These are phyloP conservation scores for Xiphophorus maculatus DNA, from an alignment of 2,113 vertebrate genomes.

Conservation along the genomic window DNA sequence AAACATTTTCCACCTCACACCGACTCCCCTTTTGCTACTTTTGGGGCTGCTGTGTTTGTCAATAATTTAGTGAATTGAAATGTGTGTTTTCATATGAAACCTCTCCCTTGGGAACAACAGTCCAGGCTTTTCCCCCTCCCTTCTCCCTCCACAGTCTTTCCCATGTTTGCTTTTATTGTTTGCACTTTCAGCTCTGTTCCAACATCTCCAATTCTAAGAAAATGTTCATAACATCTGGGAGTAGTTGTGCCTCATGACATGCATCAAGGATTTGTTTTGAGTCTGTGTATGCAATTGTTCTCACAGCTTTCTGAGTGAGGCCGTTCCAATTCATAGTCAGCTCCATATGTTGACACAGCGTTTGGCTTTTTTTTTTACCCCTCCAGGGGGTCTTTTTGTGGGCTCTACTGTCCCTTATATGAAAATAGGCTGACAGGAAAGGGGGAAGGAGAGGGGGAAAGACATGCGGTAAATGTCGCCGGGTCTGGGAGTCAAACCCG, in stretches of 20 bases:
- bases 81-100: slow-evolving; percentile 60
- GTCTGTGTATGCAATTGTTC: neutral
- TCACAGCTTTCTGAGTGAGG: too few relatives aligned
- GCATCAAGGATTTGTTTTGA: slow-evolving; percentile 29
- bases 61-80: slow-evolving; percentile 67
- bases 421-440: too few relatives aligned
- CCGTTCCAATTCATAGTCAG: too few relatives aligned
- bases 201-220: neutral
- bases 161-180: slow-evolving; percentile 28
- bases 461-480: too few relatives aligned
- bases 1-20: slow-evolving; percentile 14
- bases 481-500: too few relatives aligned
- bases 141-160: neutral
- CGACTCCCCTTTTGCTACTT: neutral
- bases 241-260: neutral
- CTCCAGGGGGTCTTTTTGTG: too few relatives aligned
- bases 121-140: slow-evolving; percentile 31
- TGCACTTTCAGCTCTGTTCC: slow-evolving; percentile 25
- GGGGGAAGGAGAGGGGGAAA: too few relatives aligned
- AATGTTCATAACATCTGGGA: slow-evolving; percentile 32
- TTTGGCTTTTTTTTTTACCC: too few relatives aligned
- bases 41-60: slow-evolving; percentile 16
- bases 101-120: slow-evolving; percentile 50
- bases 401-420: too few relatives aligned
- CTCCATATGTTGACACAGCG: too few relatives aligned